Evolutionary conservation across 2,797 vertebrate genomes (phyloP), one percentile per base, ranked within the genome.

Genomic region (Tapirus indicus): DNA sequence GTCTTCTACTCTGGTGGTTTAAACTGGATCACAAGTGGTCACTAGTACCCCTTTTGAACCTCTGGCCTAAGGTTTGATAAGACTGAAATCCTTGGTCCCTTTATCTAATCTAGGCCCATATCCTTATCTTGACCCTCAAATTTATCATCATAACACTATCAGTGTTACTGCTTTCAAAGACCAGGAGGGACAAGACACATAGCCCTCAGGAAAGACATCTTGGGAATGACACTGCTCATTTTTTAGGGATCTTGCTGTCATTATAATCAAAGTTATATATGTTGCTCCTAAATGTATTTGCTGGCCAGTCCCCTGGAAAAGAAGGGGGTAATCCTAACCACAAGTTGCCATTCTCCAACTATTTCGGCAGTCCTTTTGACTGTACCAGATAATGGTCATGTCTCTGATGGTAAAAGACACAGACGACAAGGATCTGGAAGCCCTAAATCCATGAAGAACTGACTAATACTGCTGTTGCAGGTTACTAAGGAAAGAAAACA

Each of bases 331-430:
- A 89, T 68, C 11, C 13, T 74, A 14, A 82, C 60, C 25, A 95
- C 12, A 83, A 74, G 10, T 90, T 93, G 32, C 86, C 71, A 89
- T 93, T 97, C n/a, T 88, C 77, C 41, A 93, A 93, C 52, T 95
- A 69, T 75, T 38, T 25, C 85, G 58, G 32, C 72, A 86, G 64
- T 71, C 32, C 41, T 93, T 95, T 96, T 41, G 44, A 80, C 41
- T 94, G 2, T 78, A 71, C 35, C 87, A 89, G 74, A 86, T 88
- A 86, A 60, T 68, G 44, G 38, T 69, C 56, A 88, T 94, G 38
- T 68, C 52, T 95, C 14, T 87, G 18, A 75, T 87, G 29, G 58
- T 86, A 89, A 97, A 93, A 95, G 62, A 72, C 69, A 96, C 25
- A 89, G 52, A 85, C 74, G 75, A 96, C 38, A 89, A 96, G 38